Evolutionary conservation across 2,888 invertebrate genomes (phyloP).

Genomic region (Autographa pulchrina): DNA sequence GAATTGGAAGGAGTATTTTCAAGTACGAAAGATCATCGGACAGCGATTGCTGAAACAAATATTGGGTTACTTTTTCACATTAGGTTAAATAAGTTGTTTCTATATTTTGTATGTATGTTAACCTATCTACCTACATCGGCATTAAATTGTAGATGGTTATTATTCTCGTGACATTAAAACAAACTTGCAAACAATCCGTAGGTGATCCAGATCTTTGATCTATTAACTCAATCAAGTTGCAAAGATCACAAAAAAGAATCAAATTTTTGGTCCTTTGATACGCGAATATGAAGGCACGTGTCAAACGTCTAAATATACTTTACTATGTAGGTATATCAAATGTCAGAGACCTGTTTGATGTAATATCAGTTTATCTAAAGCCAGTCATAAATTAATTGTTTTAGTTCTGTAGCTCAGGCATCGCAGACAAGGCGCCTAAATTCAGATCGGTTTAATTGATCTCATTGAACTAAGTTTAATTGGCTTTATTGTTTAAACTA

Average conservation of each 20-base stretch:
- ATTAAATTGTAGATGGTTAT: too few relatives aligned
- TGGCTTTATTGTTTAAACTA: constrained; percentile 1
- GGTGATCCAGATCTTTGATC: too few relatives aligned
- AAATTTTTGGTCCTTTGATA: background rate
- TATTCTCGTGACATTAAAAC: too few relatives aligned
- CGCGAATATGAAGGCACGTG: background rate
- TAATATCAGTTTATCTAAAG: constrained; percentile 3
- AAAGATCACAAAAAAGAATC: background rate
- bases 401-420: background rate
- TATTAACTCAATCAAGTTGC: background rate
- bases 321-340: background rate
- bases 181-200: too few relatives aligned
- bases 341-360: background rate
- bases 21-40: too few relatives aligned
- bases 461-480: constrained; percentile 4
- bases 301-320: background rate
- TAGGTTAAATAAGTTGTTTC: too few relatives aligned
- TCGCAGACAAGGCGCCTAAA: background rate
- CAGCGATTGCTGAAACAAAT: too few relatives aligned
- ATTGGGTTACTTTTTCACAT: too few relatives aligned
- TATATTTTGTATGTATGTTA: too few relatives aligned
- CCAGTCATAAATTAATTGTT: constrained; percentile 8
- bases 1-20: too few relatives aligned
- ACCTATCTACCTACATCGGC: too few relatives aligned
- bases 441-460: constrained; percentile 2